Conservation (phyloP, 2,113 vertebrate genomes). For the Cygnus atratus region DNA sequence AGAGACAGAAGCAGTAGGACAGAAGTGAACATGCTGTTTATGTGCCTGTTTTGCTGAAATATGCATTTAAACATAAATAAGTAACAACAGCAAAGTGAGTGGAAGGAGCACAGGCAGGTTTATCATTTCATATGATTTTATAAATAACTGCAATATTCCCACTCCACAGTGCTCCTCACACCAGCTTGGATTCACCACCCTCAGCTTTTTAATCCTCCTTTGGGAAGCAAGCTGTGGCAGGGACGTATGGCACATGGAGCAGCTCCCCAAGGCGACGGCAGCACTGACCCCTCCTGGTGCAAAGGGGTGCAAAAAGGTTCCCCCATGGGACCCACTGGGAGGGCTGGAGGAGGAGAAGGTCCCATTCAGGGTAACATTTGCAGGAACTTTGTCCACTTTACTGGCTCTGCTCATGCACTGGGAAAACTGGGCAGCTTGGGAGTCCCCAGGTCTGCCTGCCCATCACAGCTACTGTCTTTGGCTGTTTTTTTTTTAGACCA, state of each 20-base stretch:
- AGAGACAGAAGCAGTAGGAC: background rate
- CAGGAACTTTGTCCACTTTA: background rate
- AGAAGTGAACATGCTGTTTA: background rate
- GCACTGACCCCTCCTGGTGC: background rate
- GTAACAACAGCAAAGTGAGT: background rate
- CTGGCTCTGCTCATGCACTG: background rate
- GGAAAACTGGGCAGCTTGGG: background rate
- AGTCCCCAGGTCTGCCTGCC: background rate
- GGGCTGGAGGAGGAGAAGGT: background rate
- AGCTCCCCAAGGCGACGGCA: background rate
- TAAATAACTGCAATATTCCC: background rate
- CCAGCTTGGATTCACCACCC: background rate
- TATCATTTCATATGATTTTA: background rate
- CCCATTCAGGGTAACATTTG: background rate
- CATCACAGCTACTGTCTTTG: rapidly evolving
- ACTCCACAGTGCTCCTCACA: background rate
- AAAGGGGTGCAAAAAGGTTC: background rate
- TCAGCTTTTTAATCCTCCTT: background rate
- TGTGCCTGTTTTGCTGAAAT: background rate
- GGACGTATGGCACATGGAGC: background rate
- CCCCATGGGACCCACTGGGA: background rate
- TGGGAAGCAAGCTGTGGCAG: background rate
- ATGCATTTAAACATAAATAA: background rate
- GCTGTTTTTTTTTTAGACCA: background rate
- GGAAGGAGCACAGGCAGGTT: background rate